A percentile compares a stretch with the other conserved stretches of the same genome.
These are phyloP conservation scores for Etia nguti DNA, from an alignment of 2,113 vertebrate genomes.

Conservation along the genomic window DNA sequence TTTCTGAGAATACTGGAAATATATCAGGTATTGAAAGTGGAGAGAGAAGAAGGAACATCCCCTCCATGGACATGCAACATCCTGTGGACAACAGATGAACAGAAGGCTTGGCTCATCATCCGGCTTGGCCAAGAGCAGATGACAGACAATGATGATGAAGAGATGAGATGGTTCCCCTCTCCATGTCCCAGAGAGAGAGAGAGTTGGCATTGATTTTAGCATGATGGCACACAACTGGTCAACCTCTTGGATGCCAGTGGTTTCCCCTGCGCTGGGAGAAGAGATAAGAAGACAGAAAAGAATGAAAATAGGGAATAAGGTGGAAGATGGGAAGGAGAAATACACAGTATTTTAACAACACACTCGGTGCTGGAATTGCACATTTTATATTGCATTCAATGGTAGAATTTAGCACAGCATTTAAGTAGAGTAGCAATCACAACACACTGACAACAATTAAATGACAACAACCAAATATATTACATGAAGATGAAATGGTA, in stretches of 20 bases:
- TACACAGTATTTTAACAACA: background rate
- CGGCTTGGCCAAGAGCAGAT: slow-evolving; percentile 75
- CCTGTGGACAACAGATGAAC: slow-evolving; percentile 72
- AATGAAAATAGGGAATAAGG: background rate
- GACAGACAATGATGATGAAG: slow-evolving; percentile 76
- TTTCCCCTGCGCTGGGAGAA: slow-evolving; percentile 74
- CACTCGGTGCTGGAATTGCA: background rate
- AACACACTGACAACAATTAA: background rate
- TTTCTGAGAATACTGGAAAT: slow-evolving; percentile 68
- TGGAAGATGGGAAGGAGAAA: background rate
- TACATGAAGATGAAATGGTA: background rate
- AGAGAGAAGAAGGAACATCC: slow-evolving; percentile 63
- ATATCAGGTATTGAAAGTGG: slow-evolving; percentile 59
- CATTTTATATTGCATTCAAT: background rate
- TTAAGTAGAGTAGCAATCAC: background rate
- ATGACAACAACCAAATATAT: background rate
- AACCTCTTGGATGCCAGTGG: slow-evolving; percentile 84
- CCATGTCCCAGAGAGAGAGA: slow-evolving; percentile 69
- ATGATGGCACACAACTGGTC: slow-evolving; percentile 89
- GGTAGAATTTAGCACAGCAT: background rate
- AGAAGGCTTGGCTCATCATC: slow-evolving; percentile 72
- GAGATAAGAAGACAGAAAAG: background rate
- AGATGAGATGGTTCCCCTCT: slow-evolving; percentile 78
- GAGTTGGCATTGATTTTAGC: slow-evolving; percentile 77
- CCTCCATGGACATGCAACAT: slow-evolving; percentile 91